These are phyloP conservation scores for Dendrocincla tyrannina DNA, from an alignment of 2,797 vertebrate species.

Conservation along the genomic window DNA sequence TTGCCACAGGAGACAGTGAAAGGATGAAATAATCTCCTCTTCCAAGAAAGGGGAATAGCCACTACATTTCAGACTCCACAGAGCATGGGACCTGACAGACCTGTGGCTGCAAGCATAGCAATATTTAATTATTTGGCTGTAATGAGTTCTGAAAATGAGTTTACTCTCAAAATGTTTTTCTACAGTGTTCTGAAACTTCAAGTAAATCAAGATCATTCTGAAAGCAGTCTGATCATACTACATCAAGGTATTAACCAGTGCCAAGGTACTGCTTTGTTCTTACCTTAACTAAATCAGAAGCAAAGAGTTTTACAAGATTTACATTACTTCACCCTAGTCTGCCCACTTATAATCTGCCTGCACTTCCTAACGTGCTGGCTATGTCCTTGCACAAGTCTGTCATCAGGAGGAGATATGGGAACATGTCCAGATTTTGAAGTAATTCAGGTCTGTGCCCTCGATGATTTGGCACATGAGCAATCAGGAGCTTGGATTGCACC, in stretches of 20 bases:
- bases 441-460: not conserved
- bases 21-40: slow-evolving; percentile 44
- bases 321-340: not conserved
- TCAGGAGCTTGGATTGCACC: not conserved
- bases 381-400: not conserved
- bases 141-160: not conserved
- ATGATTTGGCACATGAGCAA: not conserved
- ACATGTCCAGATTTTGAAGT: not conserved
- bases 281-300: not conserved
- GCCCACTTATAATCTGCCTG: not conserved
- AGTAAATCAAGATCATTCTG: not conserved
- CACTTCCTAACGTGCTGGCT: not conserved
- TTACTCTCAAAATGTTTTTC: not conserved
- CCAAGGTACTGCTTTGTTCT: not conserved
- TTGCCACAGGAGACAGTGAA: slow-evolving; percentile 15
- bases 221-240: not conserved
- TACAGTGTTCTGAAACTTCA: not conserved
- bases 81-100: not conserved
- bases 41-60: slow-evolving; percentile 10
- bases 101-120: not conserved
- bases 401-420: not conserved
- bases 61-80: not conserved
- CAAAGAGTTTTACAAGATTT: not conserved
- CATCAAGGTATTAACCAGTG: not conserved
- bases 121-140: not conserved